Evolutionary conservation across 2,113 vertebrate genomes (phyloP).

Genomic region (Muntiacus muntjak): DNA sequence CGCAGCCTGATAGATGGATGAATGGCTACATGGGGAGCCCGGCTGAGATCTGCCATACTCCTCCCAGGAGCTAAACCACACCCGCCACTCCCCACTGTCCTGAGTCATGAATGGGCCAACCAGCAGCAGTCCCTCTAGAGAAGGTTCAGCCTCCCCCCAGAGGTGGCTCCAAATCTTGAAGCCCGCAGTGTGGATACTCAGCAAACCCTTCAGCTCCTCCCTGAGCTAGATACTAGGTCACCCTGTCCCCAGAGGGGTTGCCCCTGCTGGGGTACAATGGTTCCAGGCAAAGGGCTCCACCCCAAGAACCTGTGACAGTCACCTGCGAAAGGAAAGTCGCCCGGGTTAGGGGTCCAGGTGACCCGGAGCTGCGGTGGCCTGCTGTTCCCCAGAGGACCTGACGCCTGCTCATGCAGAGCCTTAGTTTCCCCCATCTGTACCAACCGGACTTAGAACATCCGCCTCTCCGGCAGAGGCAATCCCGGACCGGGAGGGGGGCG

Average conservation of each 20-base stretch:
- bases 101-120: neutral
- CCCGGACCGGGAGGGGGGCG: neutral
- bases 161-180: neutral
- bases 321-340: neutral
- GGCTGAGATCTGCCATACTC: neutral
- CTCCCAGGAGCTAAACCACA: neutral
- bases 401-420: neutral
- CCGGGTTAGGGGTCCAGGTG: neutral
- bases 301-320: neutral
- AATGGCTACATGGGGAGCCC: neutral
- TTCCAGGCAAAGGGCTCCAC: neutral
- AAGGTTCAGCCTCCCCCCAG: neutral
- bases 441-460: neutral
- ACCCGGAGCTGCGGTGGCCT: neutral
- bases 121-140: neutral
- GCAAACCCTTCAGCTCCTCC: neutral
- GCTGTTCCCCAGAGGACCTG: neutral
- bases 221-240: neutral
- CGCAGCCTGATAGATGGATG: neutral
- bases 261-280: neutral
- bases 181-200: neutral
- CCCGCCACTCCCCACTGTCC: too few species aligned
- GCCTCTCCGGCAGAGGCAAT: neutral
- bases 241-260: neutral
- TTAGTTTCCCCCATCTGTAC: neutral